Evolutionary conservation across 2,113 vertebrate species (phyloP).

Genomic region (Crypturellus undulatus): DNA sequence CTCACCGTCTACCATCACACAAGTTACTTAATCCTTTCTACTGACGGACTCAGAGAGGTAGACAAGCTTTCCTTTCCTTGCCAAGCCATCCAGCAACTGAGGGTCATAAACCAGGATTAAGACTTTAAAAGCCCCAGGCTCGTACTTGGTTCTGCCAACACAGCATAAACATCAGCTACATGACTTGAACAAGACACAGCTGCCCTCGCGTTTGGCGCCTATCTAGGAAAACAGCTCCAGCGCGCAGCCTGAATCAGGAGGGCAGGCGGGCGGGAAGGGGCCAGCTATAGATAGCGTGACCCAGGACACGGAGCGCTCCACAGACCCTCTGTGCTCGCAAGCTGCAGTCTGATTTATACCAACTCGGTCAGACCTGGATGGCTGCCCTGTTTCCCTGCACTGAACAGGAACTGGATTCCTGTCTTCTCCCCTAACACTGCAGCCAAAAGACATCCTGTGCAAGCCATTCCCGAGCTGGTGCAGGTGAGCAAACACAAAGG

Average conservation of each 20-base stretch:
- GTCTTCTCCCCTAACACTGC: background rate
- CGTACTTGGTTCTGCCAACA: background rate
- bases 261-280: background rate
- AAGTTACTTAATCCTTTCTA: background rate
- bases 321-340: background rate
- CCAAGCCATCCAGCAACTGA: background rate
- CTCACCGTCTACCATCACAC: background rate
- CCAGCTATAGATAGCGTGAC: background rate
- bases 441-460: background rate
- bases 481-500: constrained; percentile 51
- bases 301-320: background rate
- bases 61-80: background rate
- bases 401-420: accelerated
- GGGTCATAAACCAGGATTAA: constrained; percentile 12
- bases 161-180: background rate
- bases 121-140: background rate
- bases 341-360: background rate
- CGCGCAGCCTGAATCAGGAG: background rate
- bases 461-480: background rate
- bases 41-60: background rate
- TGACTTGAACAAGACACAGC: constrained; percentile 3
- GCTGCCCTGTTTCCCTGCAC: background rate
- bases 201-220: accelerated
- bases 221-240: background rate
- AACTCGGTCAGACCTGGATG: background rate